Evolutionary conservation across 2,888 invertebrate species (phyloP).

Genomic region (Tethea ocularis): DNA sequence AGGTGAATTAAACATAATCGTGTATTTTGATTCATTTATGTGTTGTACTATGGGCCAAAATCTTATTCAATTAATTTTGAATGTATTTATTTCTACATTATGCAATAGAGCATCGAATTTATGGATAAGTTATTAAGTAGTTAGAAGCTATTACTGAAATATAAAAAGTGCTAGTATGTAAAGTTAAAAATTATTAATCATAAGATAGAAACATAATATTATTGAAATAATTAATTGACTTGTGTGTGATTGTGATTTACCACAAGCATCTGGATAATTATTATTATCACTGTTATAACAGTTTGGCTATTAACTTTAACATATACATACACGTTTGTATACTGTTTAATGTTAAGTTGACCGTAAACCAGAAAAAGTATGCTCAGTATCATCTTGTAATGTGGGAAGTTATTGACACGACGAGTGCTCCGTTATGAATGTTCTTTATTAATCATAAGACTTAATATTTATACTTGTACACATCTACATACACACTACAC

Average conservation of each 20-base stretch:
- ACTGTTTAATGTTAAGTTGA: background rate
- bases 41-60: background rate
- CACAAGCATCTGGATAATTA: background rate
- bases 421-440: no score
- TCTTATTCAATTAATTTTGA: background rate
- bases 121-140: slow-evolving; percentile 27
- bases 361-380: no score
- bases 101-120: slow-evolving; percentile 38
- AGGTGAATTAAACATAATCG: no score
- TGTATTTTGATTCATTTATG: background rate
- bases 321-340: background rate
- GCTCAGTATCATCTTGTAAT: background rate
- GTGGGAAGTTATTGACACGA: no score
- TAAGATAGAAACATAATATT: background rate
- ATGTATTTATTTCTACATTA: slow-evolving; percentile 9
- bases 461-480: no score
- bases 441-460: no score
- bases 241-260: background rate
- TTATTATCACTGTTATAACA: background rate
- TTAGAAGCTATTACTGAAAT: slow-evolving; percentile 23
- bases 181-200: background rate
- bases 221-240: background rate
- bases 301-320: background rate
- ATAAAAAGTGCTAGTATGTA: slow-evolving; percentile 7
- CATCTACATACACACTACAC: no score